Percentiles rank a stretch among this genome's conserved stretches.
Conservation (phyloP, 2,888 invertebrate species). For the Vesta saturnalis region DNA sequence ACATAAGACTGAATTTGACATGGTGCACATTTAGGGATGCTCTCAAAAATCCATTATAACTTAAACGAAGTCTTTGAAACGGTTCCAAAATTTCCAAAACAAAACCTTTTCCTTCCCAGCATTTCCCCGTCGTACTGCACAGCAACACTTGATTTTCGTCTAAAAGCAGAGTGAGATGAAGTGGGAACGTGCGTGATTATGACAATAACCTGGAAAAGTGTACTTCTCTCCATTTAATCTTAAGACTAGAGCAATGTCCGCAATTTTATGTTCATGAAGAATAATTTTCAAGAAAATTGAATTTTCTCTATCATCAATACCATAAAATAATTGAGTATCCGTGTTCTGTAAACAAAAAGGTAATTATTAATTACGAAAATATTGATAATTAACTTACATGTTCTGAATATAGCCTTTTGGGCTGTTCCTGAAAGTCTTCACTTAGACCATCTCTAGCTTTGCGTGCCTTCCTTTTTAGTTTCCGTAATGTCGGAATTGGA, state of each 20-base stretch:
- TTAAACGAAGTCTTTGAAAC: constrained; percentile 69
- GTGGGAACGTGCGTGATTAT: no score
- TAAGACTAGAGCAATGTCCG: constrained; percentile 68
- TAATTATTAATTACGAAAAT: constrained; percentile 43
- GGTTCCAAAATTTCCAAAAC: constrained; percentile 72
- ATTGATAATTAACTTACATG: constrained; percentile 48
- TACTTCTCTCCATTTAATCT: constrained; percentile 61
- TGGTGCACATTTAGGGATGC: constrained; percentile 58
- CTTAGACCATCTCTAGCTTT: constrained; percentile 32
- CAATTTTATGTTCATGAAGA: constrained; percentile 63
- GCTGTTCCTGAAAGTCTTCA: constrained; percentile 45
- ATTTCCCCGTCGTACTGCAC: constrained; percentile 59
- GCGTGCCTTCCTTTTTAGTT: constrained; percentile 46
- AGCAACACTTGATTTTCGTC: constrained; percentile 67
- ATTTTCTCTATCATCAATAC: constrained; percentile 68
- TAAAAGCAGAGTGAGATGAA: constrained; percentile 48
- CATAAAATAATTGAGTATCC: constrained; percentile 64
- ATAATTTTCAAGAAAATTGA: constrained; percentile 66
- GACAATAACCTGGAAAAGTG: constrained; percentile 58
- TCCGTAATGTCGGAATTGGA: constrained; percentile 49
- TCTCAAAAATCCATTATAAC: constrained; percentile 76
- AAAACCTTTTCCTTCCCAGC: constrained; percentile 70
- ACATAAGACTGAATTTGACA: constrained; percentile 41
- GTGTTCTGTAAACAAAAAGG: constrained; percentile 54
- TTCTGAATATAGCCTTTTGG: constrained; percentile 47